Percentiles rank a stretch among this genome's conserved stretches.
These are phyloP conservation scores for Lagodon rhomboides DNA, from an alignment of 2,797 vertebrate species.

Conservation along the genomic window DNA sequence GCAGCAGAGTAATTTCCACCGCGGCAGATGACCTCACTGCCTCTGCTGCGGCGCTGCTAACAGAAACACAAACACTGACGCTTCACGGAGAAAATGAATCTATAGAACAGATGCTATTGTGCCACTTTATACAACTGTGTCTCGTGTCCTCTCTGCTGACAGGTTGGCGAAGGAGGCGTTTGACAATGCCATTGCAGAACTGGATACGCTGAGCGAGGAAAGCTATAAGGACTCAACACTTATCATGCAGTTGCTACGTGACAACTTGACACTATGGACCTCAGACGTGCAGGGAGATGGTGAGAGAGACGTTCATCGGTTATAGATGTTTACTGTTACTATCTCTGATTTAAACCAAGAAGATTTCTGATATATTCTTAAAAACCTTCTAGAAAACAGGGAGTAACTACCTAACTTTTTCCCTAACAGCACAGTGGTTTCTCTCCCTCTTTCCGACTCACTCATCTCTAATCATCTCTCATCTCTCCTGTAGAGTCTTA, in stretches of 20 bases:
- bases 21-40: no score
- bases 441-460: slow-evolving; percentile 2
- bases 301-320: slow-evolving; percentile 74
- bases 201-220: slow-evolving; percentile 99
- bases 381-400: no score
- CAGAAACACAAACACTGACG: background rate
- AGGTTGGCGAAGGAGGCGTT: slow-evolving; percentile 99
- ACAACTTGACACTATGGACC: slow-evolving; percentile 99
- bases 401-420: background rate
- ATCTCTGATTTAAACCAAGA: background rate
- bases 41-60: background rate
- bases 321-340: no score
- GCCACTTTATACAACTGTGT: background rate
- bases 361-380: background rate
- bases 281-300: slow-evolving; percentile 99
- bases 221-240: slow-evolving; percentile 99
- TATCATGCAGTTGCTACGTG: slow-evolving; percentile 99
- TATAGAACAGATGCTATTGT: background rate
- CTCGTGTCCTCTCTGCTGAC: background rate
- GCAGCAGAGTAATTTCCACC: slow-evolving; percentile 38
- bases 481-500: slow-evolving; percentile 92
- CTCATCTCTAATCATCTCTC: slow-evolving; percentile 51
- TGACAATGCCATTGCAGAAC: slow-evolving; percentile 97
- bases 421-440: background rate
- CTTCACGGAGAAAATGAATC: background rate